Conservation (phyloP, 2,113 vertebrate genomes). For the Callionymus lyra region DNA sequence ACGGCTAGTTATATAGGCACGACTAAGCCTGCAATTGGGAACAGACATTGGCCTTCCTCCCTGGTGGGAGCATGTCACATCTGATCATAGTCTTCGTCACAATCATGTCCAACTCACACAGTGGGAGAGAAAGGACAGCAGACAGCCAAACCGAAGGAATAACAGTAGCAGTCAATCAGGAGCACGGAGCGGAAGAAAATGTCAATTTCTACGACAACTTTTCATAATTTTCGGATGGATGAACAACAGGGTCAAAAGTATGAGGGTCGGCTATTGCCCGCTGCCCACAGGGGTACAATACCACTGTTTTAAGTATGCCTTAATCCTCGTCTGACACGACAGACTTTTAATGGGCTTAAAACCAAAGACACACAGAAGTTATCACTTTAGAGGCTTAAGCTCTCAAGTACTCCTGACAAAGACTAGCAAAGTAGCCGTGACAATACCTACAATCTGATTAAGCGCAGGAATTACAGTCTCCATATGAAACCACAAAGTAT, state of each 20-base stretch:
- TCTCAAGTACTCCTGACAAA: constrained; percentile 55
- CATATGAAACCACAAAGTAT: constrained; percentile 8
- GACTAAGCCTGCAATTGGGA: constrained; percentile 29
- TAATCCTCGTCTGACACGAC: constrained; percentile 65
- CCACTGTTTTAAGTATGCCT: constrained; percentile 27
- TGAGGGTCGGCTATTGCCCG: constrained; percentile 15
- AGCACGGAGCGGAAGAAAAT: background rate
- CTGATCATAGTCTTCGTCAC: constrained; percentile 45
- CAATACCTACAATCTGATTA: constrained; percentile 48
- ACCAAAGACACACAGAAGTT: constrained; percentile 62
- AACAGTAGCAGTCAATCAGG: constrained; percentile 10
- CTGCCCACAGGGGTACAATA: constrained; percentile 36
- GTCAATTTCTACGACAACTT: background rate
- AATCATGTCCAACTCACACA: constrained; percentile 22
- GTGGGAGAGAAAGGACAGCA: constrained; percentile 11
- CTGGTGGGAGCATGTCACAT: constrained; percentile 51
- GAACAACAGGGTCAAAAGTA: background rate
- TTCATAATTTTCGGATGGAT: background rate
- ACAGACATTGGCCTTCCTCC: constrained; percentile 47
- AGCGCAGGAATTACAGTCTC: constrained; percentile 33
- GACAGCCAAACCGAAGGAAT: constrained; percentile 7
- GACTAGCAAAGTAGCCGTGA: constrained; percentile 48
- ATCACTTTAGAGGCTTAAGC: constrained; percentile 59
- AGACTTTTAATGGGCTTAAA: constrained; percentile 67
- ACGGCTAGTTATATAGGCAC: constrained; percentile 51